Base-by-base conservation (phyloP, 2,797 vertebrate species). In the Pristis pectinata region DNA sequence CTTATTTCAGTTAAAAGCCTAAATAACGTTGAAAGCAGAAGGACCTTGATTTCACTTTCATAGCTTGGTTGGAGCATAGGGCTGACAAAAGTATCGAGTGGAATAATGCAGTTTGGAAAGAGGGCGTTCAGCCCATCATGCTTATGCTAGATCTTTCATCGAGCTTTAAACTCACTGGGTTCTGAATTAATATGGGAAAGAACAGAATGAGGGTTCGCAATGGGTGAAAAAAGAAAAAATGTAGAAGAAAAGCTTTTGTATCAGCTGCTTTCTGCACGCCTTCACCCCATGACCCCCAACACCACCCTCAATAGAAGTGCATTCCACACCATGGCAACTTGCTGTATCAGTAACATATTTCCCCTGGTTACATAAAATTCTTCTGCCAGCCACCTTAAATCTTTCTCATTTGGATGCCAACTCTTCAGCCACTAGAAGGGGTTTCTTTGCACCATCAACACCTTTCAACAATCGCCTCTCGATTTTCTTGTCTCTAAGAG, bases 1-100 rank as follows among this genome's bases (percentile, higher is more conserved):
- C 41, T 91, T 67, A 91, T 91, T 91, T 91, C n/a, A 67, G 59
- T 67, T 24, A 91, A 41, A 37, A 91, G 59, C 10, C 59, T 91
- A 22, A 91, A 91, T 61, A 91, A 41, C 61, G 91, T 37, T 67
- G 17, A 67, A 67, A 67, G 61, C n/a, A 91, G 37, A 91, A 56
- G 24, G 59, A 37, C 61, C 87, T 91, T 91, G 41, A 11, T 91
- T 2, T n/a, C 9, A 79, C n/a, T 56, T 59, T 10, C n/a, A 6
- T 67, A 24, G 87, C 7, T 37, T 91, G n/a, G 7, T 41, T 41
- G 22, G 37, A 41, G 37, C 3, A 11, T 15, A 64, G 17, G 30
- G 8, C 59, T 8, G 34, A 91, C 37, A 64, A n/a, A 91, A 64
- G n/a, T 0, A n/a, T 1, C 0, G 24, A 30, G n/a, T 19, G 15